Base-by-base conservation (phyloP, 2,113 vertebrate genomes). In the Phylloscopus whistleri region DNA sequence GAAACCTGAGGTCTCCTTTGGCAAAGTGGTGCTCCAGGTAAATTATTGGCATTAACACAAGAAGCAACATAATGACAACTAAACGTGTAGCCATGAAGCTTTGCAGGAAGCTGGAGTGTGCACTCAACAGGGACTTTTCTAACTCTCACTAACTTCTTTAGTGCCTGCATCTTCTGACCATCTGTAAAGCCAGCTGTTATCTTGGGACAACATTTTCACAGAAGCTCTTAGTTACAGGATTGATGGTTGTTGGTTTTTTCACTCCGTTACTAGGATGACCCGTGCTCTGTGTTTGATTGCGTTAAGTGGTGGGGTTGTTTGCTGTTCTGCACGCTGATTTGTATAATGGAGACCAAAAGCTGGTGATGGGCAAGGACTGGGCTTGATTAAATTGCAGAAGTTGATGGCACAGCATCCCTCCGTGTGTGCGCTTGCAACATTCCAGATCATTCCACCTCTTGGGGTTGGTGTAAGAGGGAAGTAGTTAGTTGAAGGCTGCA, bases 371-470 rank as follows among this genome's bases (percentile, higher is more conserved):
- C 59, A 70, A 43, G 59, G 75, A 39, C 78, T 7, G 46, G 63
- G 20, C 55, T 88, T 80, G 67, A 91, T 89, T 82, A 87, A 58
- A 85, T 88, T 66, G 59, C 60, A 80, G 82, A 2, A 10, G 62
- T 9, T 79, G 82, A 51, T 69, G 46, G 84, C 37, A 44, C 58
- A 76, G 67, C 58, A 53, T 59, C 62, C 24, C 52, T 56, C 33
- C 2, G 7, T 22, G 7, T 22, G 31, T 3, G 4, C 2, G 5
- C 58, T 67, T 1, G 2, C 33, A 31, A 43, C 0, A 0, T 94
- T 95, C 70, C 78, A 77, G 78, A 73, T 83, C 16, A 0, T 87
- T 84, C 87, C n/a, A 48, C 52, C 82, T 89, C 69, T 68, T 64
- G 33, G 35, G 35, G 41, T 19, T 89, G 73, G 73, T 3, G 0